These are phyloP conservation scores for Myotis yumanensis DNA, from an alignment of 2,113 vertebrate species.

Conservation along the genomic window DNA sequence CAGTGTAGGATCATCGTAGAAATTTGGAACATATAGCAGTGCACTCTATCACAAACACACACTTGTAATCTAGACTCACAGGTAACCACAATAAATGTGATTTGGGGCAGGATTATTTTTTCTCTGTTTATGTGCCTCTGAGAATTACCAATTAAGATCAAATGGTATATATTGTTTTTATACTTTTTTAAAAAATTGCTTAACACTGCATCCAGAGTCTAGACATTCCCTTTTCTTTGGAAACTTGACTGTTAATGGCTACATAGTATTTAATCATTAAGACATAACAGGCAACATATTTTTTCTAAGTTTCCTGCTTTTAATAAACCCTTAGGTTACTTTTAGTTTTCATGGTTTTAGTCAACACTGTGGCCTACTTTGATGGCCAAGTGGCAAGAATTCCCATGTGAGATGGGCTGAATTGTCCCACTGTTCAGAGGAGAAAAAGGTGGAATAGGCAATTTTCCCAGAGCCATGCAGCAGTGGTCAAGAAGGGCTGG, in stretches of 20 bases:
- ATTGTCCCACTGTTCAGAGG: background rate
- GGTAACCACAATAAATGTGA: background rate
- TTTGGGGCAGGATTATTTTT: background rate
- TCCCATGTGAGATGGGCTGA: background rate
- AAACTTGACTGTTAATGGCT: background rate
- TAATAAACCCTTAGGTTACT: background rate
- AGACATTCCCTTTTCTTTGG: background rate
- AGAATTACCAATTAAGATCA: background rate
- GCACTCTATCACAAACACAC: background rate
- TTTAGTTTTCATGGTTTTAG: background rate
- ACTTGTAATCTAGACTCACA: background rate
- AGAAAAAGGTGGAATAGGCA: background rate
- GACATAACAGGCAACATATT: background rate
- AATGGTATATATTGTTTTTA: background rate
- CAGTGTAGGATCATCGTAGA: background rate
- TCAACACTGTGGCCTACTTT: background rate
- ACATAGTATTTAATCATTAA: background rate
- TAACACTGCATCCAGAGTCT: background rate
- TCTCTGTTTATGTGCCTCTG: background rate
- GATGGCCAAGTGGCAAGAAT: background rate
- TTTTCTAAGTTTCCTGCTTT: background rate
- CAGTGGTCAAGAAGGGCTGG: too few relatives aligned
- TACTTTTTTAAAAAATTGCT: background rate
- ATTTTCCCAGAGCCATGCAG: background rate
- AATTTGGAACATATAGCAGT: constrained; percentile 4